These are phyloP conservation scores for Anthopleura sola DNA, from an alignment of 64 coral and sea anemone genomes.

Conservation along the genomic window DNA sequence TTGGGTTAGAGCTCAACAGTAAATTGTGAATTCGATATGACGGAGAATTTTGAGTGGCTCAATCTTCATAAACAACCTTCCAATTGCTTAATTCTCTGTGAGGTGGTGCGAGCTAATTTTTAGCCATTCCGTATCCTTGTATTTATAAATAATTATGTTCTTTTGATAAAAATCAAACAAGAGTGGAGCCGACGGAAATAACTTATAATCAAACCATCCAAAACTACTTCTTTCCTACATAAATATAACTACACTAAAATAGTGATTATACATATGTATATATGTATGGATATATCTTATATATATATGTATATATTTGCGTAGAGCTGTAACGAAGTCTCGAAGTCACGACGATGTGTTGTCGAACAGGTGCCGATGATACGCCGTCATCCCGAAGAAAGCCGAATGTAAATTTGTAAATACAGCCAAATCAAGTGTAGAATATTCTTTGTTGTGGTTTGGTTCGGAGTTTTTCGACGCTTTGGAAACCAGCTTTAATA, in stretches of 20 bases:
- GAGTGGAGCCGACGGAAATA: background rate
- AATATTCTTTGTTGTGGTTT: conserved; percentile 40
- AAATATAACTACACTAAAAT: background rate
- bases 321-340: background rate
- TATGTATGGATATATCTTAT: too few relatives aligned
- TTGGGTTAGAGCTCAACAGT: background rate
- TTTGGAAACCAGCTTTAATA: background rate
- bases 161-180: conserved; percentile 15
- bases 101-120: background rate
- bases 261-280: background rate
- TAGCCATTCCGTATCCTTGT: background rate
- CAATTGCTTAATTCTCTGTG: background rate
- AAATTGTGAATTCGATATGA: background rate
- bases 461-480: conserved; percentile 29
- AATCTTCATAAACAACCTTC: background rate
- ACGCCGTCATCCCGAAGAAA: background rate
- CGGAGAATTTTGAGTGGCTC: background rate
- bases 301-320: background rate
- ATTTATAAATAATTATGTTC: background rate
- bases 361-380: conserved; percentile 15
- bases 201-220: conserved; percentile 22
- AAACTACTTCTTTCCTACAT: background rate
- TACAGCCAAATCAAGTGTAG: conserved; percentile 36
- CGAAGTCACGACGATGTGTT: conserved; percentile 6
- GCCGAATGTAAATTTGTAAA: conserved; percentile 41